These are phyloP conservation scores for Vultur gryphus DNA, from an alignment of 2,797 vertebrate species.

Conservation along the genomic window DNA sequence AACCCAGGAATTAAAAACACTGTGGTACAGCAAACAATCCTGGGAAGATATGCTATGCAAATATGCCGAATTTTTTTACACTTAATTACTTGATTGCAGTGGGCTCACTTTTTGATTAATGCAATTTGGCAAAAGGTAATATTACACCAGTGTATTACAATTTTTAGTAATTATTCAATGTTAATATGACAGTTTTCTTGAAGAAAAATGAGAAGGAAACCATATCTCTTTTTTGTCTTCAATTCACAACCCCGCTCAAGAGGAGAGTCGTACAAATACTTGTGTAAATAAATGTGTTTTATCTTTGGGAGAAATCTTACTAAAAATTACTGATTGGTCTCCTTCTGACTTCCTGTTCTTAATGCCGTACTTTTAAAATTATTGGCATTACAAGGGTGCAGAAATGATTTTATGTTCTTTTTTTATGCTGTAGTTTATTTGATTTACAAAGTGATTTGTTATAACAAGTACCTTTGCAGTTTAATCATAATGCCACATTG, in stretches of 20 bases:
- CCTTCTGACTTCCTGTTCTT: constrained; percentile 47
- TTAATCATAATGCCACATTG: constrained; percentile 67
- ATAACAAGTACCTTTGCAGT: constrained; percentile 70
- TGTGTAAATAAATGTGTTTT: constrained; percentile 70
- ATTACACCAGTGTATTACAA: constrained; percentile 73
- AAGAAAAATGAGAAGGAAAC: constrained; percentile 73
- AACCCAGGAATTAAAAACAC: not conserved
- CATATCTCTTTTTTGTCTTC: constrained; percentile 55
- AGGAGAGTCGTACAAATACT: constrained; percentile 55
- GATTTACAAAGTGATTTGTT: constrained; percentile 75
- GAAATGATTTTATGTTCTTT: constrained; percentile 57
- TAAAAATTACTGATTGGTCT: constrained; percentile 52
- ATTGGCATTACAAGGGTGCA: constrained; percentile 66
- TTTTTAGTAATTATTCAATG: constrained; percentile 77
- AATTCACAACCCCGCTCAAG: constrained; percentile 58
- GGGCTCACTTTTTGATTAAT: constrained; percentile 77
- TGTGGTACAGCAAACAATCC: constrained; percentile 24
- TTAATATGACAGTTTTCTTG: constrained; percentile 74
- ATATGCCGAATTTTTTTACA: constrained; percentile 36
- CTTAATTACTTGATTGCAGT: constrained; percentile 77
- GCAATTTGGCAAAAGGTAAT: constrained; percentile 79
- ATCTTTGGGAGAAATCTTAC: constrained; percentile 15
- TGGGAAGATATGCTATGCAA: constrained; percentile 56
- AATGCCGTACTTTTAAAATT: constrained; percentile 69
- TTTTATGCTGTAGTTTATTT: constrained; percentile 65